These are phyloP conservation scores for Phyllostomus hastatus DNA, from an alignment of 2,113 vertebrate genomes.

Conservation along the genomic window DNA sequence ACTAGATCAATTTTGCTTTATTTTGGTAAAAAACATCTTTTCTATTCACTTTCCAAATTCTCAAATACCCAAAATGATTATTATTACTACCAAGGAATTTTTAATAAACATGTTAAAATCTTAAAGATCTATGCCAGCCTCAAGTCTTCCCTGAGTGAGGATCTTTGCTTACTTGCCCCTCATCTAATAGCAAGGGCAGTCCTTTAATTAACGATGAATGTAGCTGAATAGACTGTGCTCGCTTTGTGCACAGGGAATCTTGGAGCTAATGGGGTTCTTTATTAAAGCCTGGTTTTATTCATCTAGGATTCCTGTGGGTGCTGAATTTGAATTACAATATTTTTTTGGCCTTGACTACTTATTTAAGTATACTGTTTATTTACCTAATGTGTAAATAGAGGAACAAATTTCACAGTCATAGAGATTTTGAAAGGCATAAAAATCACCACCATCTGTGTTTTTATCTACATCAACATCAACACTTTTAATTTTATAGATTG, in stretches of 20 bases:
- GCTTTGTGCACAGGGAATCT: background rate
- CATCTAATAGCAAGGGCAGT: background rate
- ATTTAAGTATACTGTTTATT: background rate
- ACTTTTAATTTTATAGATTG: background rate
- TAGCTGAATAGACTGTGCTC: background rate
- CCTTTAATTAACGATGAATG: conserved; percentile 15
- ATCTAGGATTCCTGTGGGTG: background rate
- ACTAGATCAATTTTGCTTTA: conserved; percentile 26
- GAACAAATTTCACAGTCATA: background rate
- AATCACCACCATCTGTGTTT: background rate
- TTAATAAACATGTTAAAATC: background rate
- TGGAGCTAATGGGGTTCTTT: background rate
- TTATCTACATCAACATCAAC: background rate
- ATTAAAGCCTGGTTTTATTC: background rate
- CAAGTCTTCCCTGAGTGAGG: background rate
- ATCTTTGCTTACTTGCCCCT: background rate
- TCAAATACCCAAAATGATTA: background rate
- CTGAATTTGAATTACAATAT: background rate
- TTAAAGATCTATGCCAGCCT: background rate
- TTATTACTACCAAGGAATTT: background rate
- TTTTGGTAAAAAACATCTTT: background rate
- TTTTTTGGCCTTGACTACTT: background rate
- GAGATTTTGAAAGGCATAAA: background rate
- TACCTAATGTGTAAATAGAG: background rate
- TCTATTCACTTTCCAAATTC: background rate